A percentile compares a stretch with the other conserved stretches of the same genome.
phyloP scores from a whole-genome alignment of 2,888 invertebrate species.

The Eristalis intricaria region DNA sequence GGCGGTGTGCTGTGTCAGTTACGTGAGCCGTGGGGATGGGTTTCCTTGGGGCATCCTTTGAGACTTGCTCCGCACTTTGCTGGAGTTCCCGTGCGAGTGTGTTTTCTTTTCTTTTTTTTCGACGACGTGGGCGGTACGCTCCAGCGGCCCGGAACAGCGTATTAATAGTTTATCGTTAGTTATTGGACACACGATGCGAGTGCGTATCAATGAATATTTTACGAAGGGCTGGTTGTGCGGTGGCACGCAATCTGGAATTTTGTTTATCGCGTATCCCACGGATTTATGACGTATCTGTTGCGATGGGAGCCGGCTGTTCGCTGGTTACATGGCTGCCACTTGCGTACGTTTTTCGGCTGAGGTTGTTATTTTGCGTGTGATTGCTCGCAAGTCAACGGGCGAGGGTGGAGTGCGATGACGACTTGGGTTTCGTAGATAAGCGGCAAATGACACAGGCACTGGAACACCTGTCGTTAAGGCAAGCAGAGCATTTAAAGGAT shows the following conservation, averaged over 20 bases:
- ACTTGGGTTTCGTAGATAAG: not conserved
- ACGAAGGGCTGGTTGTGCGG: not conserved
- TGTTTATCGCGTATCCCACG: not conserved
- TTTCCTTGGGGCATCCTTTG: constrained; percentile 4
- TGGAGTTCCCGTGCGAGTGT: not conserved
- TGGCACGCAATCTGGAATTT: constrained; percentile 4
- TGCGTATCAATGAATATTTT: constrained; percentile 12
- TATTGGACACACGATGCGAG: constrained; percentile 9
- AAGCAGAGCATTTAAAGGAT: too few species aligned
- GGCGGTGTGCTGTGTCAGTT: not conserved
- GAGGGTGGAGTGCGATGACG: not conserved
- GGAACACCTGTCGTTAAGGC: not conserved
- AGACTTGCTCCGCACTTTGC: not conserved
- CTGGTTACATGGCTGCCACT: constrained; percentile 4
- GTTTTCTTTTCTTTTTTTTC: too few species aligned
- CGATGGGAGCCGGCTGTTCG: constrained; percentile 1
- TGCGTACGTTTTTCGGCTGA: not conserved
- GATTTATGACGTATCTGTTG: constrained; percentile 27
- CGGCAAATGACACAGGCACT: not conserved
- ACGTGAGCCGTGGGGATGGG: constrained; percentile 8
- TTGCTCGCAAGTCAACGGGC: not conserved
- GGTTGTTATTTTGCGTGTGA: not conserved
- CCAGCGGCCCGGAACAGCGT: not conserved
- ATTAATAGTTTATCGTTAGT: constrained; percentile 23
- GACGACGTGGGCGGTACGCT: too few species aligned